These are phyloP conservation scores for Nebria salina DNA, from an alignment of 2,888 invertebrate species.

Conservation along the genomic window DNA sequence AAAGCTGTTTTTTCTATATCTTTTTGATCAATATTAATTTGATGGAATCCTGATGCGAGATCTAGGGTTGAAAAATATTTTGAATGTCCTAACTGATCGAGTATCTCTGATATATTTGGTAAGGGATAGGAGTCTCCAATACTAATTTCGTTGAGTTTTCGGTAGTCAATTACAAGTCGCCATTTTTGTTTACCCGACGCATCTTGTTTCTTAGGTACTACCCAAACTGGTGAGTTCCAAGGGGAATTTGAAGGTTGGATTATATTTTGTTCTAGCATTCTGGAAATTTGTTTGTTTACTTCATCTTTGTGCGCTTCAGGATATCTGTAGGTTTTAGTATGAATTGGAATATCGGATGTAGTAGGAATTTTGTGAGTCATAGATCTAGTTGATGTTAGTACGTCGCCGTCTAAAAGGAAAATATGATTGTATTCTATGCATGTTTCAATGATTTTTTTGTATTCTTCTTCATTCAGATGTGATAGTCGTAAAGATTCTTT, in stretches of 20 bases:
- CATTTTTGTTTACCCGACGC: constrained; percentile 12
- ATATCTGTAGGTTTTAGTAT: not conserved
- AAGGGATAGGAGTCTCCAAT: not conserved
- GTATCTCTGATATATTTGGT: not conserved
- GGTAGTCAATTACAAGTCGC: not conserved
- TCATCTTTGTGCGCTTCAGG: not conserved
- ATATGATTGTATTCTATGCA: too few species aligned
- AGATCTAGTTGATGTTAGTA: too few species aligned
- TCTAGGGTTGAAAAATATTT: too few species aligned
- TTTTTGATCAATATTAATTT: too few species aligned
- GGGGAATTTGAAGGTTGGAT: constrained; percentile 39
- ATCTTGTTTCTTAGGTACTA: constrained; percentile 41
- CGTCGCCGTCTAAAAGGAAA: too few species aligned
- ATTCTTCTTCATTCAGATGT: too few species aligned
- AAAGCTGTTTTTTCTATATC: too few species aligned
- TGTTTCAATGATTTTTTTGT: too few species aligned
- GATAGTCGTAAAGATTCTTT: too few species aligned
- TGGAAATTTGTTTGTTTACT: not conserved
- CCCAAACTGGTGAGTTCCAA: constrained; percentile 40
- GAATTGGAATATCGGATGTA: too few species aligned
- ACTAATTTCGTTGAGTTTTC: not conserved
- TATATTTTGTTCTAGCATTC: constrained; percentile 37
- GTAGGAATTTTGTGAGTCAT: too few species aligned
- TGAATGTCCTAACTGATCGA: not conserved
- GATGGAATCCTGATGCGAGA: too few species aligned